Percentiles rank a stretch among this genome's conserved stretches.
These are phyloP conservation scores for Euphydryas editha DNA, from an alignment of 2,888 invertebrate genomes.

Conservation along the genomic window DNA sequence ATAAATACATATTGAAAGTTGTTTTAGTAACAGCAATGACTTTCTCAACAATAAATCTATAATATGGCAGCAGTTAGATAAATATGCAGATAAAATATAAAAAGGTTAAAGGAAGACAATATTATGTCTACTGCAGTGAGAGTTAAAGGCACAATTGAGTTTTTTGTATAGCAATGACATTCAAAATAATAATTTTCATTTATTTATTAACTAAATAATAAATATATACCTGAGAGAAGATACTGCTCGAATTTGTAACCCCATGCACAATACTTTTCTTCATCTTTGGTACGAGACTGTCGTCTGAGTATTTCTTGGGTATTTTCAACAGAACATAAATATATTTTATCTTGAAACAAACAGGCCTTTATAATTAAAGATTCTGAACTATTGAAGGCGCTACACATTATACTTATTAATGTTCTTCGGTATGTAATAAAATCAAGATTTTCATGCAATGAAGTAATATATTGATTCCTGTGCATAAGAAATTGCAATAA, in stretches of 20 bases:
- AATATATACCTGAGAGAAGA: conserved; percentile 49
- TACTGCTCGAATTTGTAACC: conserved; percentile 48
- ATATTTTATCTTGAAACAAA: conserved; percentile 51
- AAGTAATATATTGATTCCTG: conserved; percentile 38
- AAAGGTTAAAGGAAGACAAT: no score
- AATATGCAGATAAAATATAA: no score
- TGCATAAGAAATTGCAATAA: conserved; percentile 49
- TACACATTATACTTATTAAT: conserved; percentile 53
- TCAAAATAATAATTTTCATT: no score
- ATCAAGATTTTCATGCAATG: conserved; percentile 31
- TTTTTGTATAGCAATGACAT: no score
- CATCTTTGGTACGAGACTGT: conserved; percentile 36
- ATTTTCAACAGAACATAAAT: conserved; percentile 50
- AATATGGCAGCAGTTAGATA: no score
- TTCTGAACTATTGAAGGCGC: conserved; percentile 41
- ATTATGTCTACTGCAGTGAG: no score
- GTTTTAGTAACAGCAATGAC: no score
- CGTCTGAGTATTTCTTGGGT: conserved; percentile 38
- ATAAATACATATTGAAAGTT: no score
- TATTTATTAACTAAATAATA: no score
- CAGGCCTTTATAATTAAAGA: conserved; percentile 46
- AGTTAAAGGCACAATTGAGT: no score
- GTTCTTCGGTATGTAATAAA: conserved; percentile 53
- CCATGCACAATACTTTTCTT: conserved; percentile 45
- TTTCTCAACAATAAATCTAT: no score